These are phyloP conservation scores for Margarornis squamiger DNA, from an alignment of 2,797 vertebrate genomes.

Conservation along the genomic window DNA sequence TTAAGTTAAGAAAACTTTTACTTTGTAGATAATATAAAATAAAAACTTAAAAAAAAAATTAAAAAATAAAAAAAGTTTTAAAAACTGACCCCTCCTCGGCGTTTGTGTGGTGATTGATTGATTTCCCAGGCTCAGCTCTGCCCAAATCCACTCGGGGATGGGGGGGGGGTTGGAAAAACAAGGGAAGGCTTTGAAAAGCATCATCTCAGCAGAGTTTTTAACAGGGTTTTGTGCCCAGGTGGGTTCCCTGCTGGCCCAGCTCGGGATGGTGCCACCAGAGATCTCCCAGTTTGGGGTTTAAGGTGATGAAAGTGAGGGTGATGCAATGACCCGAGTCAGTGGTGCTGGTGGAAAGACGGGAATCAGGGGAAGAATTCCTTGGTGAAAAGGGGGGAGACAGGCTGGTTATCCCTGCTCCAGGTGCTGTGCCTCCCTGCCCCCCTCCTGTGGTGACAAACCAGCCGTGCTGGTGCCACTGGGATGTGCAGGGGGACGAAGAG, in stretches of 20 bases:
- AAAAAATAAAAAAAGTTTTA: constrained; percentile 99
- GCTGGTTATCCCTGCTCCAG: too few species aligned
- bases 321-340: rapidly evolving
- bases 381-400: neutral
- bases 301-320: neutral
- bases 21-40: constrained; percentile 99
- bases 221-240: rapidly evolving
- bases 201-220: rapidly evolving
- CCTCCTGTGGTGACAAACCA: neutral
- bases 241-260: neutral
- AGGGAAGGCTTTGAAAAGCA: neutral
- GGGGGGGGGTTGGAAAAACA: neutral
- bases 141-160: rapidly evolving
- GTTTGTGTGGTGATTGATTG: constrained; percentile 54
- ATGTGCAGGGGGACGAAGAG: too few species aligned
- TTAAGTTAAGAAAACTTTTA: constrained; percentile 99
- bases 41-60: constrained; percentile 93
- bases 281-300: rapidly evolving
- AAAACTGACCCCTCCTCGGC: constrained; percentile 85
- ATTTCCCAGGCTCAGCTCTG: neutral
- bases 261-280: neutral
- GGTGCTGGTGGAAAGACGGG: neutral
- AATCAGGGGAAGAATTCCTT: neutral
- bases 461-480: neutral
- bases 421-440: neutral